Base-by-base conservation (phyloP, 2,113 vertebrate genomes). In the Apteryx owenii region DNA sequence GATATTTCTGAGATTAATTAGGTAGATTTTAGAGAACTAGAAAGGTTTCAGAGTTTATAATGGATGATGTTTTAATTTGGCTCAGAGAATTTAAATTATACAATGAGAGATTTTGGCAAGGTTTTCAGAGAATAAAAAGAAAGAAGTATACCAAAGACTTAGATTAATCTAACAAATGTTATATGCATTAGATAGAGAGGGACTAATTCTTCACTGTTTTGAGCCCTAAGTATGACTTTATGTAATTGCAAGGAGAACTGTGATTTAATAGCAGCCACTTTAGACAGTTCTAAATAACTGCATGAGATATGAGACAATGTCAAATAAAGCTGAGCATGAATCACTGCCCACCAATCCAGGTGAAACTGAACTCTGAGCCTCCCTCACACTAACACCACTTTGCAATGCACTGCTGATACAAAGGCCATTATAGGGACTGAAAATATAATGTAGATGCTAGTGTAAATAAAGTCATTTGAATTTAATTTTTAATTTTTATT, bases 1-100 rank as follows among this genome's bases (percentile, higher is more conserved):
- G 73, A 36, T 72, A 65, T 70, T 96, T 95, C 81, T 90, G 69
- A 97, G 56, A 93, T 93, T 85, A 93, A 95, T 87, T 92, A n/a
- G 2, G 25, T 84, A 83, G 62, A 87, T 90, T 70, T 87, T 72
- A 90, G 65, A 85, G 25, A 62, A 33, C 20, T 79, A 95, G 40
- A 84, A 96, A 89, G 4, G 84, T 93, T 96, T 65, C 70, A 72
- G 77, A 65, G 28, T 89, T 85, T 72, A 17, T 77, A 92, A 95
- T 91, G n/a, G 50, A 77, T 81, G 21, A 50, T 66, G 62, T 95
- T 96, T 93, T 91, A 89, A 96, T 92, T 89, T 93, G 48, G 8
- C 29, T 77, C 89, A 61, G 70, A 87, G 76, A 85, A 17, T 82
- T 89, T 91, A 89, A 93, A 93, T 95, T 85, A 91, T 89, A 58